Base-by-base conservation (phyloP, 2,888 invertebrate species). In the Antheraea yamamai region DNA sequence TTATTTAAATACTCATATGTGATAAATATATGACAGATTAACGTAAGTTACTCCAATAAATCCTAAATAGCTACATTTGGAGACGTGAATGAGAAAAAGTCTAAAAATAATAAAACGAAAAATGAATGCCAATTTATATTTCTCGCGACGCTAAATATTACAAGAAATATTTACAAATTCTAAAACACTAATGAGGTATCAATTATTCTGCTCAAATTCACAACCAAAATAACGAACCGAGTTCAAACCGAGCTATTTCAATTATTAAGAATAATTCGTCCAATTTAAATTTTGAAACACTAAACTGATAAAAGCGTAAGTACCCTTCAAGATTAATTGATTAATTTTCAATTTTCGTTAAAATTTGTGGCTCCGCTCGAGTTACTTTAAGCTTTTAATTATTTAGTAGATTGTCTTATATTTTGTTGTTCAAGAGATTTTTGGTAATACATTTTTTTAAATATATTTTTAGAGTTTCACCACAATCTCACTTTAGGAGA, bases 281-380 rank as follows among this genome's bases (percentile, higher is more conserved):
- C 20, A 70, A 39, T 70, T 70, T 70, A 35, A 39, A 39, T 70
- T 39, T 70, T 68, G 58, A 58, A 73, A 30, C 52, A 12, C 39
- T 30, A 35, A 73, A 55, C 61, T 39, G 73, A 61, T 73, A 73
- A 73, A 61, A 73, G 35, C 20, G 64, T n/a, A 30, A 52, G 73
- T 52, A 39, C 35, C 61, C 58, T 35, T 61, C 61, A 61, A 73
- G 73, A 73, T 61, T 39, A 52, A 47, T 52, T 51, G 72, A 72
- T 72, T 52, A 72, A 73, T 73, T 73, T 73, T 35, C 35, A 73
- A 39, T 73, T 73, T 73, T 39, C 58, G 30, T 73, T 73, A n/a
- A 20, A 70, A 70, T 20, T 23, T 10, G 39, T 70, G 23, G 39
- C 70, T 70, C 23, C 39, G 70, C n/a, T 70, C 39, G 70, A 18